phyloP scores from a whole-genome alignment of 2,113 vertebrate genomes.

The pig (Sus scrofa) region DNA sequence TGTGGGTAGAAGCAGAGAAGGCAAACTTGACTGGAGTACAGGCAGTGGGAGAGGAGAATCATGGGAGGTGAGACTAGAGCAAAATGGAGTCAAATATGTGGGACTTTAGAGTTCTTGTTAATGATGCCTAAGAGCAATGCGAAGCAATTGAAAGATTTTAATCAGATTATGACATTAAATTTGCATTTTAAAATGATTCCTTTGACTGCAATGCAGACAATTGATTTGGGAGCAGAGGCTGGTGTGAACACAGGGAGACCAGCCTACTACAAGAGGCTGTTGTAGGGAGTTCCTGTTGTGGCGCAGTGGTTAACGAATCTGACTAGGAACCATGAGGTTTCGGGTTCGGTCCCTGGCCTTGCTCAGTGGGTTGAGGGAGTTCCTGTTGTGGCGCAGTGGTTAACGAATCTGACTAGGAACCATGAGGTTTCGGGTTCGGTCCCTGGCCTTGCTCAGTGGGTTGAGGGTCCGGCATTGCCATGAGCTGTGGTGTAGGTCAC shows the following conservation, averaged over 20 bases:
- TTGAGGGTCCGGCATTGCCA: too few relatives aligned
- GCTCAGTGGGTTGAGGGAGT: too few relatives aligned
- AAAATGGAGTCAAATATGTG: neutral
- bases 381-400: too few relatives aligned
- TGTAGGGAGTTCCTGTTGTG: too few relatives aligned
- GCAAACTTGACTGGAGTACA: neutral
- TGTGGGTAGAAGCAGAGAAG: neutral
- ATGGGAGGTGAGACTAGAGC: neutral
- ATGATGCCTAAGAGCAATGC: neutral
- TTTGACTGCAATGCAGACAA: neutral
- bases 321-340: too few relatives aligned
- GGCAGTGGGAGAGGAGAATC: neutral
- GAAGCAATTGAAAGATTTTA: conserved; percentile 8
- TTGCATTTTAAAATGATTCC: neutral
- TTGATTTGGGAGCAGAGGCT: neutral
- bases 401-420: too few relatives aligned
- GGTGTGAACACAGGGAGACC: neutral
- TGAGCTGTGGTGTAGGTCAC: too few relatives aligned
- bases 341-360: too few relatives aligned
- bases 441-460: too few relatives aligned
- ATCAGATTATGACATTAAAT: neutral
- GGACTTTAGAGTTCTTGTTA: neutral
- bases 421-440: too few relatives aligned
- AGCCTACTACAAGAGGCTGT: neutral
- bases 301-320: too few relatives aligned